Base-by-base conservation (phyloP, 2,113 vertebrate genomes). In the Globicephala melas region DNA sequence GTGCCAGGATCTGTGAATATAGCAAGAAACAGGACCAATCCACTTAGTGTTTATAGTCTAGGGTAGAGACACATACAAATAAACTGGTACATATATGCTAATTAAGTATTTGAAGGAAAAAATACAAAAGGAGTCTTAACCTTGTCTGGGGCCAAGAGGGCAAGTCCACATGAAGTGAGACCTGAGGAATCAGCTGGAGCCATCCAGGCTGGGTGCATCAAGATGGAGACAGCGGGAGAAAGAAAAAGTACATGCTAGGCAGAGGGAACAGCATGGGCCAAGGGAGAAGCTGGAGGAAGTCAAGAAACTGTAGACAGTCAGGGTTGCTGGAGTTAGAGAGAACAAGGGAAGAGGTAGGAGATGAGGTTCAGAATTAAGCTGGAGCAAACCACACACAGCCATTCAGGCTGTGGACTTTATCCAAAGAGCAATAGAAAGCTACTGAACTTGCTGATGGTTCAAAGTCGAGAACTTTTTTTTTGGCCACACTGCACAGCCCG, bases 51-150 rank as follows among this genome's bases (percentile, higher is more conserved):
- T 73, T 74, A 74, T 1, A 36, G 31, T 74, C 41, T 81, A 96
- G 38, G 10, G 6, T 53, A n/a, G 20, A 92, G 53, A 96, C 47
- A 82, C 25, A 93, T 28, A 79, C 7, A 89, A 83, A 90, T 36
- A 83, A 70, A 81, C 53, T 20, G 70, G 47, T 77, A 83, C 13
- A 55, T 83, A 88, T 5, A 44, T 77, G 63, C 10, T 77, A 77
- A 77, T 77, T 53, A 92, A 95, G 18, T 53, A 44, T 89, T 25
- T 89, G 44, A 84, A 92, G 53, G 73, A 82, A 97, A 95, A 95
- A 82, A 31, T 67, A 65, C 23, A 71, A 91, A 77, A 85, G 47
- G 26, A 85, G 41, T 89, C 14, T 41, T 82, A 67, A 89, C 60
- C 31, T 62, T 93, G 18, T 79, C 31, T 76, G 8, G 41, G 58